These are phyloP conservation scores for Papilio xuthus DNA, from an alignment of 1,140 invertebrate genomes.

Conservation along the genomic window DNA sequence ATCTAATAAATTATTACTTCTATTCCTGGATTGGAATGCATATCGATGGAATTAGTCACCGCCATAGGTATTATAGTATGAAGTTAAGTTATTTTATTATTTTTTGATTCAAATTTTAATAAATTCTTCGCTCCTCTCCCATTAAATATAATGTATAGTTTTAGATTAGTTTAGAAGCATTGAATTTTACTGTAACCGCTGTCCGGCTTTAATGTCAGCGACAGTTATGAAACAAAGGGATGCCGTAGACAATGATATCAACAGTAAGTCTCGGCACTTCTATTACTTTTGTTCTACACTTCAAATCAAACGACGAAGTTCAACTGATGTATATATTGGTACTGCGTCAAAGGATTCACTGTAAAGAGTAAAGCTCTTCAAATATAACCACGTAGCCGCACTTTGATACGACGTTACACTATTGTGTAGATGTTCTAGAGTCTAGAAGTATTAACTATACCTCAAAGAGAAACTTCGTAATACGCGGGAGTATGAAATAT, in stretches of 20 bases:
- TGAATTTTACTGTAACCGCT: not conserved
- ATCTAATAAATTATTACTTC: not conserved
- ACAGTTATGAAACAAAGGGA: not conserved
- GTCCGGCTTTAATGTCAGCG: not conserved
- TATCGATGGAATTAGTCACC: not conserved
- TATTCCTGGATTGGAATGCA: not conserved
- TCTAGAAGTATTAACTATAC: not conserved
- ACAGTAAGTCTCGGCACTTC: not conserved
- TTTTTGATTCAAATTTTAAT: too few species aligned
- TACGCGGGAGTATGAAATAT: not conserved
- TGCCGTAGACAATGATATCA: not conserved
- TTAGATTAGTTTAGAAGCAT: not conserved
- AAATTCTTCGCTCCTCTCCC: too few species aligned
- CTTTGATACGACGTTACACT: not conserved
- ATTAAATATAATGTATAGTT: not conserved
- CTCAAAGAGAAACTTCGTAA: not conserved
- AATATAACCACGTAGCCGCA: not conserved
- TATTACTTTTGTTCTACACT: not conserved
- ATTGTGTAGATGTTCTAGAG: not conserved
- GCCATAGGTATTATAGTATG: not conserved
- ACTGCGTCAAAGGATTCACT: not conserved
- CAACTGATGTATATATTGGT: not conserved
- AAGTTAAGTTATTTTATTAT: not conserved
- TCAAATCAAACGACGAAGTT: not conserved
- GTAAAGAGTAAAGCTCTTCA: not conserved